Percentiles rank a stretch among this genome's conserved stretches.
Conservation (phyloP, 2,797 vertebrate genomes). For the Acrossocheilus wenchowensis region DNA sequence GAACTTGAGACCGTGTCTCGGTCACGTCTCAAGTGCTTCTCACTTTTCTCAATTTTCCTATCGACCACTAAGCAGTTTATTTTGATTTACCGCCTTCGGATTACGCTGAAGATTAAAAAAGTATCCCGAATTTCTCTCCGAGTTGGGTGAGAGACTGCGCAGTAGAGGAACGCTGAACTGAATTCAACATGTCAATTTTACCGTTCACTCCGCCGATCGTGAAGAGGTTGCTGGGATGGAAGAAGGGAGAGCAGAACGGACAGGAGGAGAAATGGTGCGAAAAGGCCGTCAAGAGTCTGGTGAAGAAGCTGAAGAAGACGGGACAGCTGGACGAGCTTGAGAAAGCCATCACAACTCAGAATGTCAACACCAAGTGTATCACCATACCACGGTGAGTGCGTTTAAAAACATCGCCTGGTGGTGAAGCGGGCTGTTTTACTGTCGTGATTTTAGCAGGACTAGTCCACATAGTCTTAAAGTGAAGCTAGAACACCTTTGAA, state of each 20-base stretch:
- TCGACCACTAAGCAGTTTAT: neutral
- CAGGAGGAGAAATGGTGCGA: constrained; percentile 99
- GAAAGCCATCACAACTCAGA: constrained; percentile 97
- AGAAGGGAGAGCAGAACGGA: constrained; percentile 98
- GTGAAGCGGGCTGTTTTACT: neutral
- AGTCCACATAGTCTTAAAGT: neutral
- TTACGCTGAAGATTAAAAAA: neutral
- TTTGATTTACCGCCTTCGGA: neutral
- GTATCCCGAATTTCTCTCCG: neutral
- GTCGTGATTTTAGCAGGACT: neutral
- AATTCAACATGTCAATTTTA: constrained; percentile 92
- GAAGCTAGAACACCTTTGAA: neutral
- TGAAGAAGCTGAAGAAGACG: constrained; percentile 99
- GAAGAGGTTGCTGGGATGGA: constrained; percentile 96
- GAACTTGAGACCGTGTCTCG: constrained; percentile 47
- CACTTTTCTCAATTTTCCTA: constrained; percentile 13
- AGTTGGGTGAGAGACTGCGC: constrained; percentile 39
- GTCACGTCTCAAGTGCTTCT: constrained; percentile 37
- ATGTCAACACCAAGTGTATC: constrained; percentile 96
- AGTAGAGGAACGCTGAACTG: constrained; percentile 19
- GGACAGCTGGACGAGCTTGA: constrained; percentile 99
- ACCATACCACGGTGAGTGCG: constrained; percentile 91
- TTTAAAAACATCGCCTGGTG: neutral
- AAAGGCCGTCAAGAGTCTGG: constrained; percentile 97
- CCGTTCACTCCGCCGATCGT: constrained; percentile 98